A percentile compares a stretch with the other conserved stretches of the same genome.
phyloP scores from a whole-genome alignment of 2,113 vertebrate genomes.

The Fregetta grallaria region DNA sequence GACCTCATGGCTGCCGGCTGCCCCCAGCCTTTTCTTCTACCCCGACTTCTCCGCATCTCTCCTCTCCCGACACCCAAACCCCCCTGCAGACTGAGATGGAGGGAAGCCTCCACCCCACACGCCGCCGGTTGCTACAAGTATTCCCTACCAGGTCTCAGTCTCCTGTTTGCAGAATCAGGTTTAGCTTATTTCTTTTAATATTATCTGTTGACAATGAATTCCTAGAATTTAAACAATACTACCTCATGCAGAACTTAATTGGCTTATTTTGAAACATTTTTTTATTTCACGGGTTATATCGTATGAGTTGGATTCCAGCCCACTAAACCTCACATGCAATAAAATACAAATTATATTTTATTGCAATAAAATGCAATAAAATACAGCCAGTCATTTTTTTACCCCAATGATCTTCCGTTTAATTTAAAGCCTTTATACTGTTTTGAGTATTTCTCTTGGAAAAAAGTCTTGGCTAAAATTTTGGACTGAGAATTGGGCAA shows the following conservation, averaged over 20 bases:
- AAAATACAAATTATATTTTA: not conserved
- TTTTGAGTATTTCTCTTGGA: not conserved
- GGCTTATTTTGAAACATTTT: not conserved
- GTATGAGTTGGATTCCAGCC: not conserved
- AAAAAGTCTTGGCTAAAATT: not conserved
- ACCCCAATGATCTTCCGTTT: not conserved
- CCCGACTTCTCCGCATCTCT: fast-evolving
- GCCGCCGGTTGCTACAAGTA: fast-evolving
- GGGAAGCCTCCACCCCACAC: not conserved
- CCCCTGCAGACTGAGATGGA: not conserved
- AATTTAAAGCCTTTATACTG: not conserved
- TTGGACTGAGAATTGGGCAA: not conserved
- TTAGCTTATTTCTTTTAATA: not conserved
- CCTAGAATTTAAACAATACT: not conserved
- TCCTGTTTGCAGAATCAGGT: not conserved
- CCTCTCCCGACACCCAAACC: not conserved
- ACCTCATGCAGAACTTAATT: not conserved
- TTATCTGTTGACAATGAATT: not conserved
- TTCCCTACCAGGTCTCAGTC: not conserved
- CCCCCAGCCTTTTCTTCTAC: not conserved
- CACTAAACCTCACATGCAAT: not conserved
- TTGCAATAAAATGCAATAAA: not conserved
- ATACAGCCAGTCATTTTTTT: not conserved
- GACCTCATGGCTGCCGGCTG: not conserved
- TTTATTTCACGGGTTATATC: not conserved